Percentiles rank a stretch among this genome's conserved stretches.
Evolutionary conservation across 2,888 invertebrate genomes (phyloP).

Genomic region (Phlogophora meticulosa): DNA sequence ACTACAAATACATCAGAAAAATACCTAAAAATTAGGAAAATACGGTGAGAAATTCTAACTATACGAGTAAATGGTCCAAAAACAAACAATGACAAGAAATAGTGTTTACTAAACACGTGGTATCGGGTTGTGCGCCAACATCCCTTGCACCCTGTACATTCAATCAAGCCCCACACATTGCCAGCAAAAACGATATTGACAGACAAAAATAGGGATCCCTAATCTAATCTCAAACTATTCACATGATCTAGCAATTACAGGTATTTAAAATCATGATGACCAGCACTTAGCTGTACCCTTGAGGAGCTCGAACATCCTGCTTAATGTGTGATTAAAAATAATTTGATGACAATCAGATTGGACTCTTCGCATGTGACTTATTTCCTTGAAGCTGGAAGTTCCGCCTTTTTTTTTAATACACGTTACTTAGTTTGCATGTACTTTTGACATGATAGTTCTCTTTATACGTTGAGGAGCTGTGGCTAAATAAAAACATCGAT

Average conservation of each 20-base stretch:
- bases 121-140: too few relatives aligned
- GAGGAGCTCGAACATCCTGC: slow-evolving; percentile 59
- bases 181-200: slow-evolving; percentile 16
- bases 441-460: background rate
- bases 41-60: too few relatives aligned
- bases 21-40: too few relatives aligned
- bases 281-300: slow-evolving; percentile 33
- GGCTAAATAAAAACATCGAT: too few relatives aligned
- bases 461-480: too few relatives aligned
- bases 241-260: slow-evolving; percentile 49
- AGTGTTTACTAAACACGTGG: too few relatives aligned
- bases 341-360: slow-evolving; percentile 37
- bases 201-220: slow-evolving; percentile 34
- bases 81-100: too few relatives aligned
- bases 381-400: slow-evolving; percentile 3
- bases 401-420: background rate
- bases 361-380: slow-evolving; percentile 28
- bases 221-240: slow-evolving; percentile 21
- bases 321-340: slow-evolving; percentile 54
- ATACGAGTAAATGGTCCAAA: too few relatives aligned
- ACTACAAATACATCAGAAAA: too few relatives aligned
- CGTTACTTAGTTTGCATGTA: background rate
- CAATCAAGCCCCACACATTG: background rate
- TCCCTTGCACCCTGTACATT: too few relatives aligned
- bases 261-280: slow-evolving; percentile 53